These are phyloP conservation scores for Sylvia borin DNA, from an alignment of 2,797 vertebrate genomes.

Conservation along the genomic window DNA sequence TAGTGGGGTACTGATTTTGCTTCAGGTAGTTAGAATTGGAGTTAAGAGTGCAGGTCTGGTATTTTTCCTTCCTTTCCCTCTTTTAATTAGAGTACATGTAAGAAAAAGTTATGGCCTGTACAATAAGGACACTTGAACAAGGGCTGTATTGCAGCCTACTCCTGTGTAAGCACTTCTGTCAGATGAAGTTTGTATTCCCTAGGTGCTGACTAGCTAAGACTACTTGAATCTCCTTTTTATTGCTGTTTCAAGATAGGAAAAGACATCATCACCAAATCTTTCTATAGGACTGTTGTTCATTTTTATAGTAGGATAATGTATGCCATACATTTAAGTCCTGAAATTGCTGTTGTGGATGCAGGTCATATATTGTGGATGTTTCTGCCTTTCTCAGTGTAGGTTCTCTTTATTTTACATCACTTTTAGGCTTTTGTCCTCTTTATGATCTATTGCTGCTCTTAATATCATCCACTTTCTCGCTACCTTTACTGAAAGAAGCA, in stretches of 20 bases:
- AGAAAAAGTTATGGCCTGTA: neutral
- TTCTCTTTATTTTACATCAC: neutral
- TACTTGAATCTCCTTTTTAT: neutral
- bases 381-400: neutral
- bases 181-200: neutral
- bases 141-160: neutral
- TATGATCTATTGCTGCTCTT: neutral
- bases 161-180: neutral
- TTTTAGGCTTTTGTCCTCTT: neutral
- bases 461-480: neutral
- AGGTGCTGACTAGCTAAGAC: neutral
- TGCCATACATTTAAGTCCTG: neutral
- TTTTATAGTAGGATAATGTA: neutral
- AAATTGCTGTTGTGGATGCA: neutral
- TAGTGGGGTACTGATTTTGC: neutral
- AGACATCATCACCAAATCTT: neutral
- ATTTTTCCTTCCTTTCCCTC: neutral
- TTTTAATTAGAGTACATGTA: neutral
- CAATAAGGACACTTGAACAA: neutral
- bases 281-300: neutral
- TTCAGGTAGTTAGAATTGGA: neutral
- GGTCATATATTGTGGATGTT: neutral
- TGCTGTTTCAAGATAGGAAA: neutral
- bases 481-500: neutral
- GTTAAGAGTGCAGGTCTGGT: neutral